These are phyloP conservation scores for Dendronephthya gigantea DNA, from an alignment of 64 coral and sea anemone species.

Conservation along the genomic window DNA sequence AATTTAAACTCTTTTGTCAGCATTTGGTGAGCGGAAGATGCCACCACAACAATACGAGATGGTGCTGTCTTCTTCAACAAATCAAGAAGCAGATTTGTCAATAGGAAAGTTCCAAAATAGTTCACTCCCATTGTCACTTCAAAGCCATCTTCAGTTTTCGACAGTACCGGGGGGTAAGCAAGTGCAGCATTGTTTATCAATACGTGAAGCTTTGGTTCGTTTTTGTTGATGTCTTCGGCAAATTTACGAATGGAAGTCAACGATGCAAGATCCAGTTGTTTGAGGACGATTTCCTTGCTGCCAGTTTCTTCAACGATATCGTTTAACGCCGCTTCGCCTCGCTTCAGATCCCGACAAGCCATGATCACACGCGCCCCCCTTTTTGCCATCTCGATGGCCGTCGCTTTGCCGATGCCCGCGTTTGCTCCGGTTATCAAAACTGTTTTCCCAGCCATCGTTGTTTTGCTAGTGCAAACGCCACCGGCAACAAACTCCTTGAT, in stretches of 20 bases:
- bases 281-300: neutral
- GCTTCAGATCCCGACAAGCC: conserved; percentile 8
- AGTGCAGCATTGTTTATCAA: neutral
- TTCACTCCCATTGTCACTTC: neutral
- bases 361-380: conserved; percentile 18
- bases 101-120: neutral
- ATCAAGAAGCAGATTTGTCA: conserved; percentile 2
- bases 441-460: neutral
- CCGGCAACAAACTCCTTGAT: neutral
- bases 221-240: neutral
- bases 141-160: conserved; percentile 7
- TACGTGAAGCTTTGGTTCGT: neutral
- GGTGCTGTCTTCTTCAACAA: conserved; percentile 1
- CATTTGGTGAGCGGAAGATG: neutral
- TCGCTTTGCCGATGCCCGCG: conserved; percentile 15
- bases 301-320: conserved; percentile 19
- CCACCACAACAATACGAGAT: neutral
- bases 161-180: neutral
- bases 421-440: conserved; percentile 13
- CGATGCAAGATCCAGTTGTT: neutral
- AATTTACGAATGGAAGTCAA: neutral
- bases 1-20: neutral
- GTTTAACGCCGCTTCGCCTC: neutral
- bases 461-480: neutral
- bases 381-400: neutral